Conservation (phyloP, 30 jellyfish, hydroid and myxozoan species). For the Rhopilema esculentum region DNA sequence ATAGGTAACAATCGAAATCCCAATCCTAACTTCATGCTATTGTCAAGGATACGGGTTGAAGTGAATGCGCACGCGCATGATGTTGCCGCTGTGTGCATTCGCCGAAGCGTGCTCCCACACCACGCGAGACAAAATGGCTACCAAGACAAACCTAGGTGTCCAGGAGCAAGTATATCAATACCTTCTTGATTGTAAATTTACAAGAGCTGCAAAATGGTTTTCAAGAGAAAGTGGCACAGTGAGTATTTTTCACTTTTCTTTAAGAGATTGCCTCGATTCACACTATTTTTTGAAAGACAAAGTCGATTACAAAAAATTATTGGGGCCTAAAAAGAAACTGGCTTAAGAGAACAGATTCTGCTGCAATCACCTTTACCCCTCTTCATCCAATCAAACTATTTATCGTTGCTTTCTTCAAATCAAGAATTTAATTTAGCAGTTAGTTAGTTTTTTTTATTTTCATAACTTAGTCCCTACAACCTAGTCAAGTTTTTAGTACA, state of each 20-base stretch:
- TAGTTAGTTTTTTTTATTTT: background rate
- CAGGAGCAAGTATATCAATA: constrained; percentile 31
- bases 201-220: constrained; percentile 59
- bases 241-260: background rate
- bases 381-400: too few species aligned
- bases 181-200: constrained; percentile 35
- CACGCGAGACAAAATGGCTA: constrained; percentile 33
- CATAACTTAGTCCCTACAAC: background rate
- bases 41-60: background rate
- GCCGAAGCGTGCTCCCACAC: background rate
- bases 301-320: too few species aligned
- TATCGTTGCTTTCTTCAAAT: too few species aligned
- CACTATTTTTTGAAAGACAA: too few species aligned
- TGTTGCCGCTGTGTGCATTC: background rate
- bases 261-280: background rate
- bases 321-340: too few species aligned
- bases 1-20: too few species aligned
- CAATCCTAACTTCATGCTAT: too few species aligned
- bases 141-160: background rate
- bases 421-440: background rate
- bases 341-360: too few species aligned
- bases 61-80: background rate
- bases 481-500: too few species aligned
- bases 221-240: constrained; percentile 47
- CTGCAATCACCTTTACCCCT: too few species aligned